Evolutionary conservation across 1,140 invertebrate species (phyloP), one percentile per base, ranked within the genome.

Genomic region (Drosophila malerkotliana): DNA sequence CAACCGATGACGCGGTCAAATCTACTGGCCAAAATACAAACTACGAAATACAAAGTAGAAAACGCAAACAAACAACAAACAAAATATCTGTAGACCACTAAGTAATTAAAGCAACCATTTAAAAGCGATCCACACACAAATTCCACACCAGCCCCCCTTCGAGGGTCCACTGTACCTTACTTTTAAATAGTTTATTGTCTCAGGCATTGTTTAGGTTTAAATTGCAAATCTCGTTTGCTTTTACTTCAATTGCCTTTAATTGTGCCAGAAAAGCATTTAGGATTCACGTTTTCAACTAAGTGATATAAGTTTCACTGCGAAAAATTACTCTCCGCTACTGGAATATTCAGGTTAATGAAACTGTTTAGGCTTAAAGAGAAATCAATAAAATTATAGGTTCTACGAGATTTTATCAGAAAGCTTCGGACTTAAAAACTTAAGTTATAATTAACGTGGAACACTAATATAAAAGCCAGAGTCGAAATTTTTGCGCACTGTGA

Each of bases 171-270:
- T 34, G 54, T 66, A 61, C 56, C 18, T 39, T 4, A 41, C 1
- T 39, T 48, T 24, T 69, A 64, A 60, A 80, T 78, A 62, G 63
- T 71, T 82, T 45, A 83, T 83, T 78, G 63, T 82, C 69, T 71
- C 49, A 39, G 44, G 52, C 69, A 54, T 64, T 80, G 76, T 74
- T 64, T 32, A 30, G 57, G 28, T 48, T 21, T 14, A 15, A 53
- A 47, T 60, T 0, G 32, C 44, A 49, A 61, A 72, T 59, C 53
- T 77, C 56, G 55, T 44, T 57, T 61, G 47, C 53, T 21, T 59
- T 62, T 72, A 26, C 44, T 57, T 75, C 73, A 76, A 80, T 80
- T 80, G 78, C 72, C 57, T 77, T 75, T 80, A 80, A 80, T 80
- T 80, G 77, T 66, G 2, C 7, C 57, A 26, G 58, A 18, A 18